Base-by-base conservation (phyloP, 2,888 invertebrate species). In the Zygaena filipendulae region DNA sequence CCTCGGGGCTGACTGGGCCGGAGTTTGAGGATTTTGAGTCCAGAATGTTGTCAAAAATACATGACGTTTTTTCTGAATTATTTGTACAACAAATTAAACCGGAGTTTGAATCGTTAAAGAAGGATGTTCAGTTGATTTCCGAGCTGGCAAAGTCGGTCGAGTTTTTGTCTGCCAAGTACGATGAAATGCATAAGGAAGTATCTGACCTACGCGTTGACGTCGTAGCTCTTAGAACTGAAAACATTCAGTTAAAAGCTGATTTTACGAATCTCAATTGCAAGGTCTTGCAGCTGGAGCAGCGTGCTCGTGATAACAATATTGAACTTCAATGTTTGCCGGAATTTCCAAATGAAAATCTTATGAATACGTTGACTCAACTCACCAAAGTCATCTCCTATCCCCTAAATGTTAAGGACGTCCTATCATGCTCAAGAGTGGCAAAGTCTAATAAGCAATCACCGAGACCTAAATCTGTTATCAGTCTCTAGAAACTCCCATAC, bases 281-380 rank as follows among this genome's bases (percentile, higher is more conserved):
- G 7, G 4, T 20, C 4, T 16, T 7, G 7, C 13, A 10, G 6
- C 14, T 20, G 11, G 30, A 30, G 7, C 30, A 30, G 16, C 30
- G 24, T 2, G 24, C 30, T 4, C 21, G 29, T 7, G 16, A 27
- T 11, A 25, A 23, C 10, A 35, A 30, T 19, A 8, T 32, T 1
- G 29, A 31, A 14, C 19, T 33, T 8, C 28, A 28, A 22, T 21
- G 31, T 8, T 8, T 35, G 5, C 35, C 35, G 1, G 35, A 35
- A 11, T 13, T 24, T 9, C 11, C 13, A n/a, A 10, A 21, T 7
- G 32, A 32, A 21, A 35, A 35, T 12, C 12, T 35, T 1, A 8
- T 32, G 3, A 20, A 7, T 2, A 25, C 27, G n/a, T 14, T 29
- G 2, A 19, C 22, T 7, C 27, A 35, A 22, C 11, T 35, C 10